Evolutionary conservation across 2,797 vertebrate species (phyloP), one percentile per base, ranked within the genome.

Genomic region (Fistularia tabacaria): DNA sequence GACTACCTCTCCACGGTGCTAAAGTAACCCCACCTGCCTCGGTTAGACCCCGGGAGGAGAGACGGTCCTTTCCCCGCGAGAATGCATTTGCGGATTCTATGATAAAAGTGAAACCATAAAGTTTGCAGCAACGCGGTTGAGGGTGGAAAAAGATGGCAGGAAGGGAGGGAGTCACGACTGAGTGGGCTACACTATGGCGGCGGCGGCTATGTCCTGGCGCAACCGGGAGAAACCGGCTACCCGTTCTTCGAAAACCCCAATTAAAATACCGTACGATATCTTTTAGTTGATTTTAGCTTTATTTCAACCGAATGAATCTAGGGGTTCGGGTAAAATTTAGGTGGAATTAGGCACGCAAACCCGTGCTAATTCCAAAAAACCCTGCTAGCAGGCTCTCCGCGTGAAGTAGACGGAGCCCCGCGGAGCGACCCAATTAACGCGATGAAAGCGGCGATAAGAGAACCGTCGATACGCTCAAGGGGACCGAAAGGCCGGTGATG

Each of bases 101-200:
- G 0, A 13, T 10, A 14, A 7, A 10, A 1, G 0, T 10, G 1
- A 7, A 45, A 8, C 10, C 3, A 40, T 8, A 40, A 43, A 52
- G 0, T 25, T 25, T 25, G 5, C 25, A 25, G 25, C 7, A 7
- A 0, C 0, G 3, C 43, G 0, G 1, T 12, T 13, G 15, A 25
- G 46, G 46, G 40, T 1, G 15, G 37, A 9, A 37, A 62, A 66
- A 11, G 9, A 15, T 1, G 51, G 7, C 25, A 15, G 46, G 53
- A 37, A 49, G 45, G 45, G 55, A 53, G 54, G 51, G 54, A 67
- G 64, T 69, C 79, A 67, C 66, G 73, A 79, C 62, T 51, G 54
- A 12, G 49, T 56, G 51, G 41, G 73, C 58, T 68, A 62, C 54
- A 60, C 15, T 9, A 49, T 11, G 43, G 43, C 43, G 74, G 66